Evolutionary conservation across 2,797 vertebrate genomes (phyloP).

Genomic region (Hydrophis major): DNA sequence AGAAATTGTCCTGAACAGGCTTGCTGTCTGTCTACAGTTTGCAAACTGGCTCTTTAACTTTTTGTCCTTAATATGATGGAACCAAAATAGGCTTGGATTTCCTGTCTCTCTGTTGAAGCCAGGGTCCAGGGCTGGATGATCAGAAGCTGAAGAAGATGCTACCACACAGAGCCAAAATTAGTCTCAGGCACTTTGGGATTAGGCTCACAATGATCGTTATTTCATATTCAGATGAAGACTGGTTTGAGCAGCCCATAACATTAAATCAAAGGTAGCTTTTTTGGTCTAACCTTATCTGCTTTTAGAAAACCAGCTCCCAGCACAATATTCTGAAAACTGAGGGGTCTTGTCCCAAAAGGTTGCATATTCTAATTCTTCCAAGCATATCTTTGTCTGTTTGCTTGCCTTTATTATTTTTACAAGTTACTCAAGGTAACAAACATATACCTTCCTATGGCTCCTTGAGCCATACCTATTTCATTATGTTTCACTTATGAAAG

Average conservation of each 20-base stretch:
- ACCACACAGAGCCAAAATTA: not conserved
- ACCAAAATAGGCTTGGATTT: not conserved
- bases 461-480: no score
- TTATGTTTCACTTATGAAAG: no score
- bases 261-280: not conserved
- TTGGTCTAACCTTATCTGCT: not conserved
- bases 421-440: not conserved
- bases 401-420: not conserved
- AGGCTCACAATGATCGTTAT: not conserved
- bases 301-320: not conserved
- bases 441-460: not conserved
- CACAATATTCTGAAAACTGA: not conserved
- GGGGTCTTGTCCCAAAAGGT: not conserved
- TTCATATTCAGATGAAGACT: not conserved
- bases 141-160: not conserved
- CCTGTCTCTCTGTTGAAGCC: not conserved
- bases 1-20: not conserved
- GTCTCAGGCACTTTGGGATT: not conserved
- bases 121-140: not conserved
- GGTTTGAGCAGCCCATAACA: not conserved
- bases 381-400: not conserved
- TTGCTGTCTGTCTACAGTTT: not conserved
- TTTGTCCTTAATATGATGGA: not conserved
- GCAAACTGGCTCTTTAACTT: not conserved
- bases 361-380: not conserved